Evolutionary conservation across 2,888 invertebrate genomes (phyloP), one percentile per base, ranked within the genome.

Genomic region (Drosophila meridiana): DNA sequence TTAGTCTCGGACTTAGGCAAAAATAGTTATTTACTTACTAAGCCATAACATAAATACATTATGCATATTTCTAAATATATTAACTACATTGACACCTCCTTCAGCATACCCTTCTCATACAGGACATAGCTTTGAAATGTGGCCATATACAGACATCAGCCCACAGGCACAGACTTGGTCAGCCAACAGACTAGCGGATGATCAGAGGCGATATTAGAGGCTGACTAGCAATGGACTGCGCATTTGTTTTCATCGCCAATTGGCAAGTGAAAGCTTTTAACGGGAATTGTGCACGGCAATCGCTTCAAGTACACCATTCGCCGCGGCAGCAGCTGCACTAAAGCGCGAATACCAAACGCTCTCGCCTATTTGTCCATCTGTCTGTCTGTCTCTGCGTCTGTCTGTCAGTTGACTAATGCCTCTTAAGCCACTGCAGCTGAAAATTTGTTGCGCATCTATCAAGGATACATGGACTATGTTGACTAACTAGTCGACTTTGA

Each of bases 241-340:
- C 78, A 78, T 78, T 78, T 78, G 77, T 78, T 78, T 78, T 62
- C 87, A 84, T 82, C 89, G 85, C 68, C 87, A 75, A 82, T 87
- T 80, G 87, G 77, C 82, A 74, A 82, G 82, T 73, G 79, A 87
- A 87, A 84, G 87, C 89, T 87, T 87, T 87, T 89, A 89, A 80
- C 78, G 69, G 70, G 67, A 84, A 87, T 83, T 76, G 78, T 87
- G 70, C 74, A 74, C 76, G 81, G 88, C 83, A 83, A 80, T 86
- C 83, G 72, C 74, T 76, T 80, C 58, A 69, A 87, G 71, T 75
- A 62, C 59, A 55, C 55, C 45, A 65, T 11, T 50, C 34, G 55
- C 50, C 67, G 52, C 34, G 60, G 59, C 57, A 28, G 38, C 58
- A 52, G 38, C 60, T 62, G 59, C 53, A 69, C 53, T 55, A 42